Evolutionary conservation across 2,797 vertebrate genomes (phyloP), one percentile per base, ranked within the genome.

Genomic region (Caiman crocodilus): DNA sequence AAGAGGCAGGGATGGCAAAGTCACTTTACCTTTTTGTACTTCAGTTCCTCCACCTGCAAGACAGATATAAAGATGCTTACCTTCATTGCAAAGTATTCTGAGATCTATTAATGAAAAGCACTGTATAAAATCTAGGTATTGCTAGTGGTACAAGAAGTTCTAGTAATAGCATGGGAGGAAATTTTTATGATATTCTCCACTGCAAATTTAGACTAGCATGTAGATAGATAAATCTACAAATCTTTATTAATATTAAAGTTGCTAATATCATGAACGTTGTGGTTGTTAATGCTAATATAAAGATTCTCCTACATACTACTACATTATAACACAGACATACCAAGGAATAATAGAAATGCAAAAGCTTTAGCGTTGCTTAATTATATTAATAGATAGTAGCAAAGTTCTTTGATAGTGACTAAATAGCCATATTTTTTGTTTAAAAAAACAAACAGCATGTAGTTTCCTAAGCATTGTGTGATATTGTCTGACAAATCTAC

Each of bases 31-130:
- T 60, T 14, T 17, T 25, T 35, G 10, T 69, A 23, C 12, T 77
- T 14, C 55, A 20, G 25, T 26, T 93, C 85, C 88, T 88, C 30
- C 69, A 65, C 16, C 13, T 89, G 56, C 9, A 81, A 25, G 79
- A 4, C 35, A 57, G 67, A 79, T 23, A 1, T 35, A 82, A 3
- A 1, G 7, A 18, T 0, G 0, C 3, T 61, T 73, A 12, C 17
- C 13, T 59, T 25, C 0, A 0, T 10, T 17, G 15, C 1, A 1
- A 28, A 76, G 26, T 71, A 35, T 9, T 2, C 11, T 11, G 23
- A 84, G 16, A 79, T 64, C 5, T 63, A 7, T 20, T 75, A 18
- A 87, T 21, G 16, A 85, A 85, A 67, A 67, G 6, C 55, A 3
- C 4, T 6, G 5, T 2, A 5, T 58, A 79, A 92, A 14, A 88